Evolutionary conservation across 2,113 vertebrate species (phyloP).

Genomic region (Atrichornis clamosus): DNA sequence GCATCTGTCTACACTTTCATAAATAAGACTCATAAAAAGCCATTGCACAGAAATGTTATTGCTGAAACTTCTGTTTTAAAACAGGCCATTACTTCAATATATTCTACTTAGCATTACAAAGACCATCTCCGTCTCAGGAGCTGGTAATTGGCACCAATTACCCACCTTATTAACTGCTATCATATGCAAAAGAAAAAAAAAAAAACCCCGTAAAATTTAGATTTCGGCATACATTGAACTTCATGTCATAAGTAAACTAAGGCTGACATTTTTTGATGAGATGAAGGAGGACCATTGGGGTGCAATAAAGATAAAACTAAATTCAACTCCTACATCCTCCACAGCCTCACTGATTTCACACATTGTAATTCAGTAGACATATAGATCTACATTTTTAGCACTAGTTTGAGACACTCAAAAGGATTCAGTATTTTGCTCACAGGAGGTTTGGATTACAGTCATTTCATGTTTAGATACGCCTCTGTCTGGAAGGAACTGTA

Average conservation of each 20-base stretch:
- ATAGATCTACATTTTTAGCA: background rate
- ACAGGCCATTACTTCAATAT: background rate
- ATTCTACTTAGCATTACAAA: background rate
- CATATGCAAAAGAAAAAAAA: fast-evolving
- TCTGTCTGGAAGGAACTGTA: background rate
- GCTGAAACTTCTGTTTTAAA: background rate
- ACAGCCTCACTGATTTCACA: background rate
- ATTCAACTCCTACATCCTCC: background rate
- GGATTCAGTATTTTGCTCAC: background rate
- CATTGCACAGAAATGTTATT: background rate
- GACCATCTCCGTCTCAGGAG: background rate
- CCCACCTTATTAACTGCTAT: background rate
- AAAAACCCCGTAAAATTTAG: background rate
- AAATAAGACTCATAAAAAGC: background rate
- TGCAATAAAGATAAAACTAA: background rate
- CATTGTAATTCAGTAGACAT: background rate
- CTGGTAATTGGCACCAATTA: background rate
- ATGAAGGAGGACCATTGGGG: background rate
- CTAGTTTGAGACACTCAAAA: background rate
- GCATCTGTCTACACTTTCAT: background rate
- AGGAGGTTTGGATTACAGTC: background rate
- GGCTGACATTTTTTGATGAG: background rate
- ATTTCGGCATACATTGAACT: fast-evolving
- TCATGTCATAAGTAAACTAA: background rate
- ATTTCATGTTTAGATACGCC: background rate